A percentile compares a stretch with the other conserved stretches of the same genome.
Evolutionary conservation across 2,113 vertebrate species (phyloP).

Genomic region (Urocolius indicus): DNA sequence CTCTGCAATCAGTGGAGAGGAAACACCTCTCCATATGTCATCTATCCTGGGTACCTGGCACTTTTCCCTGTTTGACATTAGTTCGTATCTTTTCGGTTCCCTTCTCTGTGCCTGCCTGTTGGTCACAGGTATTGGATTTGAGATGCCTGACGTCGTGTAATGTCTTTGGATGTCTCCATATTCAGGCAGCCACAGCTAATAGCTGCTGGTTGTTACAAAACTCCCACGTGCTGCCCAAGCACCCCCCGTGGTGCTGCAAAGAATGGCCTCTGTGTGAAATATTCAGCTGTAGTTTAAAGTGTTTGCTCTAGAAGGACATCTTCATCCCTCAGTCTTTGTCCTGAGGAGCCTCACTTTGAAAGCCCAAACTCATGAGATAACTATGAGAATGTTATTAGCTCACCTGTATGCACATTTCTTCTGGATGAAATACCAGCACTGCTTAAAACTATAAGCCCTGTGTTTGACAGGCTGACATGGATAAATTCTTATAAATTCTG

Average conservation of each 20-base stretch:
- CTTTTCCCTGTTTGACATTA: neutral
- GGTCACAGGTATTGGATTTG: neutral
- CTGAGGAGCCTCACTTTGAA: neutral
- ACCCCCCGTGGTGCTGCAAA: accelerated
- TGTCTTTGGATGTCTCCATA: neutral
- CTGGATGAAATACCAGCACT: neutral
- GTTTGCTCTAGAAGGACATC: neutral
- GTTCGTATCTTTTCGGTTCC: neutral
- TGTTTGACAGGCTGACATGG: neutral
- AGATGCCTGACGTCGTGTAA: neutral
- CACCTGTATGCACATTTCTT: neutral
- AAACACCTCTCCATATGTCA: neutral
- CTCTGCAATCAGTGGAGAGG: neutral
- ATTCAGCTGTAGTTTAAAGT: neutral
- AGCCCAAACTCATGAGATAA: accelerated
- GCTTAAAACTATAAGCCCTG: neutral
- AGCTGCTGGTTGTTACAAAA: neutral
- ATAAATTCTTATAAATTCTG: neutral
- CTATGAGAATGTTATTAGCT: neutral
- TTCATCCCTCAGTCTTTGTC: neutral
- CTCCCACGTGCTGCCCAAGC: neutral
- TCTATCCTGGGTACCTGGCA: neutral
- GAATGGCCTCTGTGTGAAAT: neutral
- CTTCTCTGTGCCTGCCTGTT: neutral
- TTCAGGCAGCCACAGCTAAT: neutral